phyloP scores from a whole-genome alignment of 2,797 vertebrate species.

The Halcyon chelicuti region DNA sequence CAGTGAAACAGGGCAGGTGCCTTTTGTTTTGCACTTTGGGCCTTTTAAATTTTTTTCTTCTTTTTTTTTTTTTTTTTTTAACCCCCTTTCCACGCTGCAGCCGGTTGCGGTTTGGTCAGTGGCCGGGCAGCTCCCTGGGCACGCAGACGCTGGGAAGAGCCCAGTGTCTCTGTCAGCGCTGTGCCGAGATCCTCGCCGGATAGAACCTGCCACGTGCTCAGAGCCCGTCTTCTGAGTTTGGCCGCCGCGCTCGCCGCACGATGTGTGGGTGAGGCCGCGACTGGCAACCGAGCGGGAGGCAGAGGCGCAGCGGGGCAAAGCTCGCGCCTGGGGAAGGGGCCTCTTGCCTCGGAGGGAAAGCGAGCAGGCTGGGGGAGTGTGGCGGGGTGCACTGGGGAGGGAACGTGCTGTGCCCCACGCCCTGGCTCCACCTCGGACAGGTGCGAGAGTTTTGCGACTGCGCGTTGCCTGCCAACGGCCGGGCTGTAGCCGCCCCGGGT shows the following conservation, averaged over 20 bases:
- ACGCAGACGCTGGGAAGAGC: conserved; percentile 1
- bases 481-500: not conserved
- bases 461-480: accelerated
- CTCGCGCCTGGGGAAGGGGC: not conserved
- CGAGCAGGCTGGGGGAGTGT: not conserved
- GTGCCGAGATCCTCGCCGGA: conserved; percentile 22
- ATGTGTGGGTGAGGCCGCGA: not conserved
- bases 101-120: not conserved
- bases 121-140: not conserved
- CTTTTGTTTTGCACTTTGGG: conserved; percentile 3
- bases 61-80: not conserved
- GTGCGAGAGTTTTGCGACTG: not conserved
- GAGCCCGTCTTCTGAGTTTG: conserved; percentile 4
- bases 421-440: not conserved
- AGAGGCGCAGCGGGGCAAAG: not conserved
- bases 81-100: not conserved
- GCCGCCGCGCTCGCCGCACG: not conserved
- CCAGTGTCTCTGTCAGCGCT: not conserved
- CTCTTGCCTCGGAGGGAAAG: not conserved
- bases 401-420: accelerated
- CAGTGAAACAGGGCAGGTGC: not conserved
- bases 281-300: not conserved
- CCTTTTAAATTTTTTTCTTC: not conserved
- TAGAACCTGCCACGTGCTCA: not conserved
- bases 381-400: not conserved